phyloP scores from a whole-genome alignment of 35 echinoderm and acorn worm species.

The Amphiura filiformis region DNA sequence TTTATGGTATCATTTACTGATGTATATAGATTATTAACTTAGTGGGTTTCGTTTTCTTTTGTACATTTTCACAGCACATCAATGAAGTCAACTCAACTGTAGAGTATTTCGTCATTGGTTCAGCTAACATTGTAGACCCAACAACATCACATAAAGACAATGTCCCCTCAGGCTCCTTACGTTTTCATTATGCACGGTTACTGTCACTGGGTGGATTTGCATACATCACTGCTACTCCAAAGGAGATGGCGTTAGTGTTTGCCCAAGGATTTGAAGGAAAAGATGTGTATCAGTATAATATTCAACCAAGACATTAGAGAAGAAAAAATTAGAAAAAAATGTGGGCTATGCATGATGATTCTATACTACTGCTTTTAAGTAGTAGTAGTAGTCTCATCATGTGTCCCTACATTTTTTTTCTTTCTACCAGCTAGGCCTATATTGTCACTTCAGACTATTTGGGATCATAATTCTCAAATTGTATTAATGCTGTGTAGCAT shows the following conservation, averaged over 20 bases:
- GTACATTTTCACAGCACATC: constrained; percentile 55
- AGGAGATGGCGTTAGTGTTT: constrained; percentile 61
- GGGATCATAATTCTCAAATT: too few species aligned
- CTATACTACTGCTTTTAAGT: too few species aligned
- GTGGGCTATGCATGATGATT: too few species aligned
- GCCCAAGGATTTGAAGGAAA: constrained; percentile 37
- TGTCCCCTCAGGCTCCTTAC: constrained; percentile 56
- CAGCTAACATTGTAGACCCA: constrained; percentile 68
- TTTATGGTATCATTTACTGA: too few species aligned
- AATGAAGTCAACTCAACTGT: constrained; percentile 69
- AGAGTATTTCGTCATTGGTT: constrained; percentile 85
- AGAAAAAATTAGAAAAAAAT: too few species aligned
- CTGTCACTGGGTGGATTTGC: constrained; percentile 71
- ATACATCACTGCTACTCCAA: constrained; percentile 33
- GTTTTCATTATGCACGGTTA: constrained; percentile 59
- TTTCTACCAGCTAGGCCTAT: too few species aligned
- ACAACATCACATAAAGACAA: constrained; percentile 47
- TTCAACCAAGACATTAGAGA: constrained; percentile 7
- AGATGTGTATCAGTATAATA: constrained; percentile 45
- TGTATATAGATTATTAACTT: too few species aligned
- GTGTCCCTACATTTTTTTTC: too few species aligned
- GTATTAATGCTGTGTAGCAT: too few species aligned
- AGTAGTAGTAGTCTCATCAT: too few species aligned
- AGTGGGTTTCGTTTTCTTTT: too few species aligned
- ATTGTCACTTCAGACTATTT: too few species aligned